Conservation (phyloP, 2,888 invertebrate species). For the Criorhina ranunculi region DNA sequence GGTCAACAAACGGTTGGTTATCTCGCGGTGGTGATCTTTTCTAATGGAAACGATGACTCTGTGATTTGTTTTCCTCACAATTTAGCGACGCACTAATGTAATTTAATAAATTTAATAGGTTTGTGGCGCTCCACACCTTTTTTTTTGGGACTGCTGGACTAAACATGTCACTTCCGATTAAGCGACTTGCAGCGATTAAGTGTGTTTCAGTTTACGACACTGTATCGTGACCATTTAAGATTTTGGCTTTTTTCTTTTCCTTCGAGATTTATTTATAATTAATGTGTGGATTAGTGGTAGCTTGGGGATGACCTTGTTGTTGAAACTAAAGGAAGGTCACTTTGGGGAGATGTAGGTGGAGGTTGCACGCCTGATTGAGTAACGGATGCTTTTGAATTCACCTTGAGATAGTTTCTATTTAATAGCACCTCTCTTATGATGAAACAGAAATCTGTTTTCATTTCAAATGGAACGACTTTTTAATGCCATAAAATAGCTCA, state of each 20-base stretch:
- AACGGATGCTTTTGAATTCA: slow-evolving; percentile 9
- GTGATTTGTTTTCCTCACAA: not conserved
- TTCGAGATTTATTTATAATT: slow-evolving; percentile 12
- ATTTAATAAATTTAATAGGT: slow-evolving; percentile 42
- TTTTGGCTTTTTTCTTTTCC: slow-evolving; percentile 12
- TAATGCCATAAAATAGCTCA: not conserved
- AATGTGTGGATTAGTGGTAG: not conserved
- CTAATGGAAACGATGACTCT: slow-evolving; percentile 33
- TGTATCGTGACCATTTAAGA: slow-evolving; percentile 48
- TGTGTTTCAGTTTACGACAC: slow-evolving; percentile 21
- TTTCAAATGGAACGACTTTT: not conserved
- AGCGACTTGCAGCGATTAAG: not conserved
- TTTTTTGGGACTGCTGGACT: slow-evolving; percentile 5
- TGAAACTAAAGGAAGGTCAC: slow-evolving; percentile 19
- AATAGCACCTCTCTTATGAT: not conserved
- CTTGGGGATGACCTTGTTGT: slow-evolving; percentile 5
- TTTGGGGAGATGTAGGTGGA: slow-evolving; percentile 10
- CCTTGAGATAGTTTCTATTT: not conserved
- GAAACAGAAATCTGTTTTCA: not conserved
- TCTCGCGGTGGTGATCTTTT: slow-evolving; percentile 18
- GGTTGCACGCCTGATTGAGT: slow-evolving; percentile 15
- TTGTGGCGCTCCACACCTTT: slow-evolving; percentile 39
- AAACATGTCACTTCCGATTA: slow-evolving; percentile 22
- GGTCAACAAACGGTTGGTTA: slow-evolving; percentile 47
- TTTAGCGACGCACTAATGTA: slow-evolving; percentile 41